Evolutionary conservation across 2,113 vertebrate species (phyloP).

Genomic region (Phoenicopterus ruber): DNA sequence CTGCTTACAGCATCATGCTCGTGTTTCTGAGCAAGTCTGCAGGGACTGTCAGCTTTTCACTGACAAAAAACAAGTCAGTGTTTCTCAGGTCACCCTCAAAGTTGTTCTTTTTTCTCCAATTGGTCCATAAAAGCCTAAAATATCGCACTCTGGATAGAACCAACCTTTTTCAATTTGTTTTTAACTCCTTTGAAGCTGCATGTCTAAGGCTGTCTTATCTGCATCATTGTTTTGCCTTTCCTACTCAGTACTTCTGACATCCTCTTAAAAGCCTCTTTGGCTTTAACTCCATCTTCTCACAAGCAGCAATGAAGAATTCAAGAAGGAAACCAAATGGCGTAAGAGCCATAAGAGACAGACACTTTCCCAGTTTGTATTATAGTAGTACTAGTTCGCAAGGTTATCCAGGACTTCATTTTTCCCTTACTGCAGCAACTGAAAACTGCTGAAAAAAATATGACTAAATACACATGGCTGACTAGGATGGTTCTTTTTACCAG

Average conservation of each 20-base stretch:
- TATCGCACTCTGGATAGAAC: not conserved
- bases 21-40: not conserved
- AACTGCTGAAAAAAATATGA: not conserved
- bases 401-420: not conserved
- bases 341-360: not conserved
- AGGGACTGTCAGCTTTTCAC: constrained; percentile 8
- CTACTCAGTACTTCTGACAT: not conserved
- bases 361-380: not conserved
- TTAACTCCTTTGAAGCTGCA: not conserved
- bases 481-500: not conserved
- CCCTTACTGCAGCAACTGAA: not conserved
- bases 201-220: not conserved
- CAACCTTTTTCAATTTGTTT: not conserved
- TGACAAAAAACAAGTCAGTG: not conserved
- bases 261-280: not conserved
- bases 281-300: not conserved
- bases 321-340: constrained; percentile 12
- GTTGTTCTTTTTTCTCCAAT: not conserved
- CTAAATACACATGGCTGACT: not conserved
- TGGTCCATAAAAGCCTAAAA: not conserved
- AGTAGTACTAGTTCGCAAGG: not conserved
- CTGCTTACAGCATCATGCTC: not conserved
- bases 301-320: not conserved
- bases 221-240: not conserved
- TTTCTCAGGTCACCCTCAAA: constrained; percentile 11